These are phyloP conservation scores for Propsilocerus akamusi DNA, from an alignment of 1,140 invertebrate species.

Conservation along the genomic window DNA sequence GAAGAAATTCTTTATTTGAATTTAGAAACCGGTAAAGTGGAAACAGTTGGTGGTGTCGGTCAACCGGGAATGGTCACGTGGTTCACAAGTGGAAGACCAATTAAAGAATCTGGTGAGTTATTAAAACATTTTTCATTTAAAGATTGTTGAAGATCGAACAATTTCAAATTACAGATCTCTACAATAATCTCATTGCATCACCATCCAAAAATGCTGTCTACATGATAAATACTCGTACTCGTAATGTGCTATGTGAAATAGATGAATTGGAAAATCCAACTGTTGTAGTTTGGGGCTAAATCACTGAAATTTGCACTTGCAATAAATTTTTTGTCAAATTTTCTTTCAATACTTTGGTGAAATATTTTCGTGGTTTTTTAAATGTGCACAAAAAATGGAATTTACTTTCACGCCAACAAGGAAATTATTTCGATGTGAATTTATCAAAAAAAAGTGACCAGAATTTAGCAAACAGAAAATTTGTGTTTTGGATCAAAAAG, in stretches of 20 bases:
- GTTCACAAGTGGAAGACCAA: neutral
- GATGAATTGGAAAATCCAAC: neutral
- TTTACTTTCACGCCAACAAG: no score
- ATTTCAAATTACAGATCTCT: neutral
- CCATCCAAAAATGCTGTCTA: neutral
- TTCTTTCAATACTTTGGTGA: no score
- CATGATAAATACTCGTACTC: neutral
- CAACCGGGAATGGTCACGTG: conserved; percentile 21
- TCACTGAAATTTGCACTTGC: no score
- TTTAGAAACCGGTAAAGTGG: conserved; percentile 57
- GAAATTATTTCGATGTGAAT: no score
- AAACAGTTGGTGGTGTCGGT: conserved; percentile 58
- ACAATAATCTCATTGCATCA: neutral
- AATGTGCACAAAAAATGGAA: no score
- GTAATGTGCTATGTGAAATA: neutral
- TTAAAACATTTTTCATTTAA: no score
- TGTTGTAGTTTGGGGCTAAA: neutral
- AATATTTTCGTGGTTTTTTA: no score
- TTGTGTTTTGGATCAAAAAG: no score
- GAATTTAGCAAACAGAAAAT: no score
- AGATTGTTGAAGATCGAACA: neutral
- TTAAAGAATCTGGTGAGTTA: neutral
- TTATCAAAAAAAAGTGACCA: no score
- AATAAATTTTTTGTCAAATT: no score
- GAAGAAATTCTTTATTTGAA: conserved; percentile 59